Percentiles rank a stretch among this genome's conserved stretches.
These are phyloP conservation scores for Geococcyx californianus DNA, from an alignment of 2,113 vertebrate species.

Conservation along the genomic window DNA sequence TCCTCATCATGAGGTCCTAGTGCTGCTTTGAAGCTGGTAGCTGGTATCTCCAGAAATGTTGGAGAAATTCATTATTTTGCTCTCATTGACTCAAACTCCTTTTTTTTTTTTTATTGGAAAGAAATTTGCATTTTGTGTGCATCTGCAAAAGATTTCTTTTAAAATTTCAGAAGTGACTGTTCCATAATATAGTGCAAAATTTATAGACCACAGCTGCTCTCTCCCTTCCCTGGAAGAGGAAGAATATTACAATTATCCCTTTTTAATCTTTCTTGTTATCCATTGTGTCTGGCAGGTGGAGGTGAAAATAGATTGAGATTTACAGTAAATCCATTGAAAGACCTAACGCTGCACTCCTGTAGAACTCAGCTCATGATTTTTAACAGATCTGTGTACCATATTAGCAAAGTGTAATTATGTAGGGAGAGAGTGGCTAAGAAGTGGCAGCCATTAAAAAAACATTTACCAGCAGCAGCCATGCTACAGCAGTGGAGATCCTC, in stretches of 20 bases:
- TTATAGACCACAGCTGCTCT: background rate
- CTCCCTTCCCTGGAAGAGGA: background rate
- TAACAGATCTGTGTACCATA: background rate
- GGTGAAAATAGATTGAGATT: background rate
- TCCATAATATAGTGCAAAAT: background rate
- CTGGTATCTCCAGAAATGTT: background rate
- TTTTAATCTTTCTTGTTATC: background rate
- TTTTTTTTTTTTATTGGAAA: background rate
- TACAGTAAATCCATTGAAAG: background rate
- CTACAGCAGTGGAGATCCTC: background rate
- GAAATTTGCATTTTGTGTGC: background rate
- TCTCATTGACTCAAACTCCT: background rate
- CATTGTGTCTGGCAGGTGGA: background rate
- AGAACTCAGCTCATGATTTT: background rate
- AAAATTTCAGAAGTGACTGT: background rate
- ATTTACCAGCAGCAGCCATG: background rate
- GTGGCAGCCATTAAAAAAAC: background rate
- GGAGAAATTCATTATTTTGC: background rate
- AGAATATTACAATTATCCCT: background rate
- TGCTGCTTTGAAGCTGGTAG: background rate
- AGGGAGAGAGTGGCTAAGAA: background rate
- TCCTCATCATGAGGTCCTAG: rapidly evolving
- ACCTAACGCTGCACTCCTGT: background rate
- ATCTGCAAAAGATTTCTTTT: background rate
- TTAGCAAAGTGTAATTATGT: background rate